These are phyloP conservation scores for Hydrozoanthus tunicans DNA, from an alignment of 64 coral and sea anemone genomes.

Conservation along the genomic window DNA sequence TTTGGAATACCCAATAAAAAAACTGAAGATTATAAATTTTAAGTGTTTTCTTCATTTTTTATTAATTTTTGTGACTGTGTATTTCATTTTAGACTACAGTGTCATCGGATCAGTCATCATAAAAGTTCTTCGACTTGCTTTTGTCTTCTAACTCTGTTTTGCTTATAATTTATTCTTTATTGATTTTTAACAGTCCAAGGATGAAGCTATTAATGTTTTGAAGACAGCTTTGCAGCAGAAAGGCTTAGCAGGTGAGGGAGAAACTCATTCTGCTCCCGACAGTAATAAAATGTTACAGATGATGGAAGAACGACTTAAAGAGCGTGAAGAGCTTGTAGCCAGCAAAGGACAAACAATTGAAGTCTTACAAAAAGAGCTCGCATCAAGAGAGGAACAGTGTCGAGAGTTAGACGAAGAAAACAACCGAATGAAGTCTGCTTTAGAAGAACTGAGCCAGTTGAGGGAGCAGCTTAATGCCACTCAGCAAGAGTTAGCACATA, in stretches of 20 bases:
- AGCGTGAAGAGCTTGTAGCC: conserved; percentile 72
- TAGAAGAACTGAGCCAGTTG: conserved; percentile 47
- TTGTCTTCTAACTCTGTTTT: neutral
- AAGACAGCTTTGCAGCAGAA: conserved; percentile 92
- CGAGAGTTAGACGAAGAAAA: conserved; percentile 45
- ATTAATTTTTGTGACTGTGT: too few relatives aligned
- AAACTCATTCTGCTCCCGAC: conserved; percentile 49
- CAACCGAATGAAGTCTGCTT: conserved; percentile 38
- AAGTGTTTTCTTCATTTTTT: too few relatives aligned
- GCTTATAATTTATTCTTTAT: neutral
- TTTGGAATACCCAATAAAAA: too few relatives aligned
- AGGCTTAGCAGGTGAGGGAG: conserved; percentile 74
- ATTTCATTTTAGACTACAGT: too few relatives aligned
- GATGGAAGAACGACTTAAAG: conserved; percentile 79
- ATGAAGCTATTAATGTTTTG: conserved; percentile 96
- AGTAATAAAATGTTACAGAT: conserved; percentile 74
- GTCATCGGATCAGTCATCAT: too few relatives aligned
- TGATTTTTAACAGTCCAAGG: conserved; percentile 79
- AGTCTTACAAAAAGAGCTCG: conserved; percentile 39
- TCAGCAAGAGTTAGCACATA: conserved; percentile 2
- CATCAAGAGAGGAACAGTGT: conserved; percentile 53
- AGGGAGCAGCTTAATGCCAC: neutral
- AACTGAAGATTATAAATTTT: too few relatives aligned
- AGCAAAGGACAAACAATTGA: conserved; percentile 54
- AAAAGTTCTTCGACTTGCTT: too few relatives aligned